Evolutionary conservation across 2,113 vertebrate genomes (phyloP), one percentile per base, ranked within the genome.

Genomic region (Nannospalax galili): DNA sequence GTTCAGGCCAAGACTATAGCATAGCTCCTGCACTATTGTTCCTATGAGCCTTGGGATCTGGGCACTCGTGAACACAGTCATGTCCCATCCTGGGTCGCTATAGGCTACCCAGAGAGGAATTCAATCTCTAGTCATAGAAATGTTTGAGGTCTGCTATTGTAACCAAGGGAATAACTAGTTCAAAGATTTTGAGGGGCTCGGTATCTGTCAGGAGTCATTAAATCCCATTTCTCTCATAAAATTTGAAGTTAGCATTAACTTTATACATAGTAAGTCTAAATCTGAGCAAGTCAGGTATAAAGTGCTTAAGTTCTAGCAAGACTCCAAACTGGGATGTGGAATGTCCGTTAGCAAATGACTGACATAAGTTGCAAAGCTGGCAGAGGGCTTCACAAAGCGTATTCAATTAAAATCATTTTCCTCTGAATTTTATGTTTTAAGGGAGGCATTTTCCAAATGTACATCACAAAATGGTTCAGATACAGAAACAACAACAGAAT

Each of bases 381-480:
- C 12, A 69, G 65, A 86, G 56, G 28, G 42, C 20, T 84, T 37
- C 19, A 65, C 16, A 82, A 42, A 58, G 73, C 73, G 40, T 6
- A 22, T 26, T n/a, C 22, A 67, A 10, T 4, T 37, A 93, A 78
- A 64, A 1, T 72, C 24, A 85, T 85, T 94, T 90, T 79, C 1
- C 42, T 85, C 45, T 79, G 70, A 60, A 16, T 84, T 84, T 93
- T 89, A 48, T 69, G 42, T 88, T 75, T 45, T 58, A 88, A 67
- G 64, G 17, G n/a, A 84, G 77, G 60, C 15, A 64, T 82, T 69
- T 81, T 73, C 32, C 11, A 7, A 81, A 74, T 93, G 6, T 32
- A 52, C 64, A 58, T 30, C 65, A 87, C 24, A 82, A 58, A 78
- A 84, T 87, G 52, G 58, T 84, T 80, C 84, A 75, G 56, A 72